Conservation (phyloP, 1,140 invertebrate species). For the Arctopsyche grandis region DNA sequence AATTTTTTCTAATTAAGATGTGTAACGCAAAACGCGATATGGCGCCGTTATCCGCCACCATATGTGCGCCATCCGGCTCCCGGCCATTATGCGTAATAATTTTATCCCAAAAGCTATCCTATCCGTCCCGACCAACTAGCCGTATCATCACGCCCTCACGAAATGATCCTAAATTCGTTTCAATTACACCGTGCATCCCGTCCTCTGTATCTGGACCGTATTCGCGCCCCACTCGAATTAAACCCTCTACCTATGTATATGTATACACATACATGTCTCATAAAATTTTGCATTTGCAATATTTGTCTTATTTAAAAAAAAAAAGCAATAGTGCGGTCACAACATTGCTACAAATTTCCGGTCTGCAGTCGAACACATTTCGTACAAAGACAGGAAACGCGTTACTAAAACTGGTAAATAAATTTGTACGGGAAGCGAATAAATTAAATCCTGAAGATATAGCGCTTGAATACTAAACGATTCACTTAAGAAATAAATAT, state of each 20-base stretch:
- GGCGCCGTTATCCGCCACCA: slow-evolving; percentile 18
- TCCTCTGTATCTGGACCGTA: neutral
- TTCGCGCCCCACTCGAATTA: neutral
- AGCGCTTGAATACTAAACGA: neutral
- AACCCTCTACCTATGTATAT: too few relatives aligned
- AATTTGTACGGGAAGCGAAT: slow-evolving; percentile 12
- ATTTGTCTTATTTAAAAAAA: too few relatives aligned
- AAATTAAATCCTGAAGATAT: neutral
- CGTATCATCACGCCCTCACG: slow-evolving; percentile 1
- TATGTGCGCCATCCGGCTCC: slow-evolving; percentile 33
- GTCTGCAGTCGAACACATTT: neutral
- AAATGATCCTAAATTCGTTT: neutral
- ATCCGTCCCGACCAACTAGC: neutral
- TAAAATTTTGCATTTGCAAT: too few relatives aligned
- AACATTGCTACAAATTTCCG: neutral
- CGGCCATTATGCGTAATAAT: neutral
- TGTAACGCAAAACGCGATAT: slow-evolving; percentile 28
- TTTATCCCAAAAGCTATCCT: slow-evolving; percentile 4
- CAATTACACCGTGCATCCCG: neutral
- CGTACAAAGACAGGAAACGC: slow-evolving; percentile 24
- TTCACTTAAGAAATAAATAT: neutral
- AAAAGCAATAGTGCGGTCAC: too few relatives aligned
- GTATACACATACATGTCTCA: too few relatives aligned
- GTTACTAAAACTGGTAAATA: slow-evolving; percentile 23
- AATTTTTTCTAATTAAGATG: slow-evolving; percentile 32